Conservation (phyloP, 2,113 vertebrate genomes). For the Syngnathoides biaculeatus region DNA sequence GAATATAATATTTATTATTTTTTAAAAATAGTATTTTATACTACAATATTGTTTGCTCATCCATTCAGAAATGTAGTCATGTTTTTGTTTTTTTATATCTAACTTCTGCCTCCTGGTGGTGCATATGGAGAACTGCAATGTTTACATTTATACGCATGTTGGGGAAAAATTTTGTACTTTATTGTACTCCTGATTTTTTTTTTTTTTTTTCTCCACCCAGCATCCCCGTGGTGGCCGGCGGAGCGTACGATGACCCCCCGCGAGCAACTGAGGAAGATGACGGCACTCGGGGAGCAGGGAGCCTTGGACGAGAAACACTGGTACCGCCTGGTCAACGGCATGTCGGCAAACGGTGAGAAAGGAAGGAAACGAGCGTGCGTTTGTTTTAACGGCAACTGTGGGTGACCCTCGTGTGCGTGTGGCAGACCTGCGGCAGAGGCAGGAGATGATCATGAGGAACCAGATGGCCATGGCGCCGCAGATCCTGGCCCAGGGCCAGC, state of each 20-base stretch:
- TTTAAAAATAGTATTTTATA: background rate
- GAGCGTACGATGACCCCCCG: conserved; percentile 79
- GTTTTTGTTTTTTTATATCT: background rate
- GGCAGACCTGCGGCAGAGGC: conserved; percentile 84
- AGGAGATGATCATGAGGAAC: conserved; percentile 86
- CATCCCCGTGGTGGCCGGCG: conserved; percentile 29
- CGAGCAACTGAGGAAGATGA: conserved; percentile 84
- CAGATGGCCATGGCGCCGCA: conserved; percentile 87
- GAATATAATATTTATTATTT: background rate
- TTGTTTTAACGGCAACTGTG: background rate
- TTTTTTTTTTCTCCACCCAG: background rate
- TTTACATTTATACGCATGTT: background rate
- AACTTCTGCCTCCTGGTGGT: conserved; percentile 1
- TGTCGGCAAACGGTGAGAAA: conserved; percentile 82
- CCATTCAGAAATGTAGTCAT: background rate
- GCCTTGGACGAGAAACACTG: conserved; percentile 83
- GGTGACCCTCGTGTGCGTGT: conserved; percentile 2
- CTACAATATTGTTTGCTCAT: background rate
- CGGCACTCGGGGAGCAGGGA: conserved; percentile 78
- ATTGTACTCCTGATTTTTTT: background rate
- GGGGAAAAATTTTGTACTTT: too few relatives aligned
- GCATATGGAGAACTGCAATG: background rate
- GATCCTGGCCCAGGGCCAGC: conserved; percentile 78
- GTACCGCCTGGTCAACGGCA: conserved; percentile 79
- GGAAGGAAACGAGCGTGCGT: background rate